Percentiles rank a stretch among this genome's conserved stretches.
Conservation (phyloP, 2,113 vertebrate genomes). For the Craseonycteris thonglongyai region DNA sequence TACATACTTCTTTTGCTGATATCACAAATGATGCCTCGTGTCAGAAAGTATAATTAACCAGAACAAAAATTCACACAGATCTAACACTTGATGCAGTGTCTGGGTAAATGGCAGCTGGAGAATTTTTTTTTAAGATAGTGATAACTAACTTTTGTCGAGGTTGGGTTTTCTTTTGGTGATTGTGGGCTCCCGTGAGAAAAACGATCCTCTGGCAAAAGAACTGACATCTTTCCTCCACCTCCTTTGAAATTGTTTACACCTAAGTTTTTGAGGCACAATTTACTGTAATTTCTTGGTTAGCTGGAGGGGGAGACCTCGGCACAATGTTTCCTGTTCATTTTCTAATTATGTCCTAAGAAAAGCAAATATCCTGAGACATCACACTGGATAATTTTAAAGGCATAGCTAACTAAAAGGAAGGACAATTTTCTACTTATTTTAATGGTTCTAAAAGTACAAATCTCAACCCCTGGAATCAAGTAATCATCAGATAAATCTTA, state of each 20-base stretch:
- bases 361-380: constrained; percentile 66
- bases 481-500: constrained; percentile 75
- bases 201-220: background rate
- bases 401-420: constrained; percentile 62
- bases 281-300: constrained; percentile 60
- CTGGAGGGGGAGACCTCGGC: constrained; percentile 42
- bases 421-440: constrained; percentile 75
- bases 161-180: background rate
- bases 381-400: constrained; percentile 73
- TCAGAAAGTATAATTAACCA: constrained; percentile 64
- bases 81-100: constrained; percentile 21
- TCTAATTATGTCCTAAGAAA: constrained; percentile 71
- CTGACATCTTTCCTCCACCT: background rate
- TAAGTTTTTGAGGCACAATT: background rate
- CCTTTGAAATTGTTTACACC: background rate
- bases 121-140: background rate
- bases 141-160: background rate
- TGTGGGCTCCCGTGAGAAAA: background rate
- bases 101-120: constrained; percentile 44
- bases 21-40: constrained; percentile 52
- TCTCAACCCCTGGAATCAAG: constrained; percentile 75
- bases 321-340: constrained; percentile 41
- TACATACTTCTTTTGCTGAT: constrained; percentile 54
- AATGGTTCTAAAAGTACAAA: constrained; percentile 71
- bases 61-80: constrained; percentile 53